These are phyloP conservation scores for Pogonomyrmex barbatus DNA, from an alignment of 1,140 invertebrate genomes.

Conservation along the genomic window DNA sequence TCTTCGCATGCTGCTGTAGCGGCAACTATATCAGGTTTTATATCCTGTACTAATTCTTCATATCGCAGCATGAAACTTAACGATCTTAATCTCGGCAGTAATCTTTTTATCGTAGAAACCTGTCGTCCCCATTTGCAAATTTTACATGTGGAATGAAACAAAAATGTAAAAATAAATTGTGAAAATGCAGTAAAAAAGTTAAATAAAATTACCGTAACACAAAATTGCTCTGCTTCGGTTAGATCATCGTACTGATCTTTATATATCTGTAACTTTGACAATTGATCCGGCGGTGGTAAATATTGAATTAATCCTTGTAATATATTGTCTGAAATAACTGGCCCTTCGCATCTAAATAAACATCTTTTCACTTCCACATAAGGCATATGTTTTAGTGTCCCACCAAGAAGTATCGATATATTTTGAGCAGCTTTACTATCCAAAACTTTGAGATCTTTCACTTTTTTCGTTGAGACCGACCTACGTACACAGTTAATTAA, in stretches of 20 bases:
- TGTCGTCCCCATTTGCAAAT: slow-evolving; percentile 75
- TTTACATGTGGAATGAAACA: slow-evolving; percentile 20
- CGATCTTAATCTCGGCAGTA: slow-evolving; percentile 94
- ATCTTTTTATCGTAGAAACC: slow-evolving; percentile 93
- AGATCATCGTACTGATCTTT: slow-evolving; percentile 93
- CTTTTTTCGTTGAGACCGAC: slow-evolving; percentile 91
- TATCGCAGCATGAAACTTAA: slow-evolving; percentile 96
- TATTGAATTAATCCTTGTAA: slow-evolving; percentile 95
- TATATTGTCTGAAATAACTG: slow-evolving; percentile 92
- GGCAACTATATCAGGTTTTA: slow-evolving; percentile 98
- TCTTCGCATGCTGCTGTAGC: slow-evolving; percentile 98
- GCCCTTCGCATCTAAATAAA: slow-evolving; percentile 94
- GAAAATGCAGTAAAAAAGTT: not conserved
- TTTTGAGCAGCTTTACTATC: slow-evolving; percentile 98
- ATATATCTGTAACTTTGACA: slow-evolving; percentile 93
- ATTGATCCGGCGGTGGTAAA: slow-evolving; percentile 95
- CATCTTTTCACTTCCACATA: slow-evolving; percentile 94
- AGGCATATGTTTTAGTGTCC: slow-evolving; percentile 95
- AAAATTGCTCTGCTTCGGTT: slow-evolving; percentile 97
- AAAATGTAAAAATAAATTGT: not conserved
- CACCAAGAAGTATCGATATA: slow-evolving; percentile 95
- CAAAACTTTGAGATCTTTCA: slow-evolving; percentile 95
- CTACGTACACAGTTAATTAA: slow-evolving; percentile 81
- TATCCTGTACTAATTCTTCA: slow-evolving; percentile 93
- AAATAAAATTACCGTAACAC: slow-evolving; percentile 90